Evolutionary conservation across 2,113 vertebrate genomes (phyloP).

Genomic region (Platysternon megacephalum): DNA sequence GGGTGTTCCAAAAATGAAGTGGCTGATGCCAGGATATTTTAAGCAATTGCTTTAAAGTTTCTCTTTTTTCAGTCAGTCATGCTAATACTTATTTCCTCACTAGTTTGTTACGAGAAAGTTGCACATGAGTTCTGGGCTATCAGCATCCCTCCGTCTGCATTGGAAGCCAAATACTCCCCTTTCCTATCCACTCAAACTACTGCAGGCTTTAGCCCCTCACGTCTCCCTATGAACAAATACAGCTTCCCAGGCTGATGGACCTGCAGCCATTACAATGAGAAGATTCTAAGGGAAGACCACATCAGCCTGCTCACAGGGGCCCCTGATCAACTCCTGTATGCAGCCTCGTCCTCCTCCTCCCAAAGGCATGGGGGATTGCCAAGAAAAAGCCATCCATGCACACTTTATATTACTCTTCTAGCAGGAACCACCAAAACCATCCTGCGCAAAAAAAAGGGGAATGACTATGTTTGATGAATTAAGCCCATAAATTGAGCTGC

Average conservation of each 20-base stretch:
- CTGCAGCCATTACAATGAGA: background rate
- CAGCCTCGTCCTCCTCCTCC: background rate
- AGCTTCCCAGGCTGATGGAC: background rate
- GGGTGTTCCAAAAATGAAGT: background rate
- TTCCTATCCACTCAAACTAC: background rate
- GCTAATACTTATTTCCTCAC: background rate
- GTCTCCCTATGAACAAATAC: background rate
- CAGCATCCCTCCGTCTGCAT: background rate
- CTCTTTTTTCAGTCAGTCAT: background rate
- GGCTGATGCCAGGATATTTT: background rate
- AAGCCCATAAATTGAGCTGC: conserved; percentile 17
- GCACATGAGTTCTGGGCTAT: background rate
- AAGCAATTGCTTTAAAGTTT: background rate
- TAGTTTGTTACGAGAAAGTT: background rate
- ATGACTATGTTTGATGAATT: conserved; percentile 7
- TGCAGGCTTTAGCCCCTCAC: background rate
- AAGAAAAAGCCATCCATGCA: background rate
- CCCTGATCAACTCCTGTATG: background rate
- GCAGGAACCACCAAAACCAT: conserved; percentile 38
- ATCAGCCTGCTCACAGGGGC: background rate
- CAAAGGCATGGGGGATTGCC: conserved; percentile 9
- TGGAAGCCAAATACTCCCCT: background rate
- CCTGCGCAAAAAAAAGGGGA: conserved; percentile 43
- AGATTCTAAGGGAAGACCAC: background rate
- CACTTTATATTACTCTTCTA: conserved; percentile 17